A percentile compares a stretch with the other conserved stretches of the same genome.
Conservation (phyloP, 2,113 vertebrate genomes). For the Progne subis region DNA sequence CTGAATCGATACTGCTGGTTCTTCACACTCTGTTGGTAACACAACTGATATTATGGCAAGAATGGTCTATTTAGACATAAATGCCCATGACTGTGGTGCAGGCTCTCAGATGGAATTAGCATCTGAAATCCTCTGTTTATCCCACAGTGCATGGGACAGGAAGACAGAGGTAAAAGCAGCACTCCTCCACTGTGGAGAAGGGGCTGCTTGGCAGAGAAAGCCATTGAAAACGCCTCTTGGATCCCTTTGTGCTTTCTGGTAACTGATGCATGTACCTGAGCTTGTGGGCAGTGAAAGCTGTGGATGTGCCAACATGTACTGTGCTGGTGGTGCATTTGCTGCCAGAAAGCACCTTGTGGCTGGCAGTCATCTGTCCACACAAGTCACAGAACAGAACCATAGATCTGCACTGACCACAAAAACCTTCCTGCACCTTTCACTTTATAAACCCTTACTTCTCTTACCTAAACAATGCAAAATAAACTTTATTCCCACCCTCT, state of each 20-base stretch:
- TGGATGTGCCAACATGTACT: neutral
- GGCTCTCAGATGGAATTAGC: neutral
- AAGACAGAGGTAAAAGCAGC: neutral
- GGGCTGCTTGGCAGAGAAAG: neutral
- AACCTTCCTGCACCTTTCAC: neutral
- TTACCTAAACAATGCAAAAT: neutral
- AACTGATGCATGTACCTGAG: neutral
- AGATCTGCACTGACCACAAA: neutral
- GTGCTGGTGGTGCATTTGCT: neutral
- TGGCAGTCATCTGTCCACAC: neutral
- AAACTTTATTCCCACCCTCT: neutral
- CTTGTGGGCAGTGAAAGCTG: neutral
- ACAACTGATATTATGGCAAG: neutral
- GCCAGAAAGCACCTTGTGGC: neutral
- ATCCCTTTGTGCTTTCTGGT: neutral
- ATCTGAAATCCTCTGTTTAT: neutral
- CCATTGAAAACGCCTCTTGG: neutral
- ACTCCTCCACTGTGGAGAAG: neutral
- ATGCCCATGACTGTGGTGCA: neutral
- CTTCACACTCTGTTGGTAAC: slow-evolving; percentile 82
- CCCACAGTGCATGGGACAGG: neutral
- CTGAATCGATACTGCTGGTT: slow-evolving; percentile 96
- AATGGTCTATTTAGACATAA: neutral
- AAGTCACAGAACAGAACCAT: neutral
- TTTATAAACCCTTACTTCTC: neutral